Conservation (phyloP, 2,113 vertebrate genomes). For the Lepus europaeus region DNA sequence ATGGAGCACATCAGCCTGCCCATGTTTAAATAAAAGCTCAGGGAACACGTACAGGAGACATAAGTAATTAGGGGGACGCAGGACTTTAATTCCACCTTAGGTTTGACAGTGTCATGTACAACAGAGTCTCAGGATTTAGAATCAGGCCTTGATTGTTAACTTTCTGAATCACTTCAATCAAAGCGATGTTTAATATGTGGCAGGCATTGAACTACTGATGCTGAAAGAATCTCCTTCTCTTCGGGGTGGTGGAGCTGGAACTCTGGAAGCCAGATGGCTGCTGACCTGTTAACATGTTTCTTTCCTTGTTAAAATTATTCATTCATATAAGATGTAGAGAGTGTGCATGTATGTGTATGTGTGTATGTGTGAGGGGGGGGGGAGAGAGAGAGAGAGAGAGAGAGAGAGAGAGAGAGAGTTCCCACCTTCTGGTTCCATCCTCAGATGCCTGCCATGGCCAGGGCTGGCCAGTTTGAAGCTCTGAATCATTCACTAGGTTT, state of each 20-base stretch:
- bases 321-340: too few relatives aligned
- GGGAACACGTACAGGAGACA: conserved; percentile 10
- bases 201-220: background rate
- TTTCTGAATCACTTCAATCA: background rate
- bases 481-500: too few relatives aligned
- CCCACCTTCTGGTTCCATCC: too few relatives aligned
- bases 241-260: background rate
- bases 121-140: conserved; percentile 35
- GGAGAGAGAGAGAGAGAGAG: too few relatives aligned
- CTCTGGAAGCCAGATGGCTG: background rate
- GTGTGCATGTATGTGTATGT: too few relatives aligned
- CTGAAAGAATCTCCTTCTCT: background rate
- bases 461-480: too few relatives aligned
- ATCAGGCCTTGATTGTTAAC: conserved; percentile 9
- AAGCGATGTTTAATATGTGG: background rate
- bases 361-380: too few relatives aligned
- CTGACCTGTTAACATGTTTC: background rate
- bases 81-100: conserved; percentile 39
- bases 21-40: conserved; percentile 32
- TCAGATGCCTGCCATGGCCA: too few relatives aligned
- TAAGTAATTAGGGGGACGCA: background rate
- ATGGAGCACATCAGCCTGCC: background rate
- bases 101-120: background rate
- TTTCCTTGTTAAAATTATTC: too few relatives aligned
- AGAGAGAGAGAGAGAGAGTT: too few relatives aligned